phyloP scores from a whole-genome alignment of 1,140 invertebrate species.

The Drosophila ananassae region DNA sequence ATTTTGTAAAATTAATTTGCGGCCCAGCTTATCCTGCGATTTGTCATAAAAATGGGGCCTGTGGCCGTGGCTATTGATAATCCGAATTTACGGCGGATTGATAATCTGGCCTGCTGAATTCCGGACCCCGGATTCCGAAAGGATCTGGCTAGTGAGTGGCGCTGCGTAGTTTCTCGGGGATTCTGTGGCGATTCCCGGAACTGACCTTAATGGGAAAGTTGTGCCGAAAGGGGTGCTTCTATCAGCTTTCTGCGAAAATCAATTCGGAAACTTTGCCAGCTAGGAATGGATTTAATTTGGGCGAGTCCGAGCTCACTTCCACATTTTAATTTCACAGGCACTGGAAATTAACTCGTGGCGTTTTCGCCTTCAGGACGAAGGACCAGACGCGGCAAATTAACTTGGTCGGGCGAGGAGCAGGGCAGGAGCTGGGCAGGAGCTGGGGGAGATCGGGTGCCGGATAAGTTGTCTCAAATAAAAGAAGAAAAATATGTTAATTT shows the following conservation, averaged over 20 bases:
- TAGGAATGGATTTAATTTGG: constrained; percentile 36
- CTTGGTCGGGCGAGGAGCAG: constrained; percentile 13
- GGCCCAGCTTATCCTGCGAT: constrained; percentile 8
- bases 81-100: not conserved
- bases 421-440: too few relatives aligned
- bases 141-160: too few relatives aligned
- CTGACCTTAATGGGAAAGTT: constrained; percentile 23
- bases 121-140: too few relatives aligned
- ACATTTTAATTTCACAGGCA: constrained; percentile 5
- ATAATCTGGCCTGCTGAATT: not conserved
- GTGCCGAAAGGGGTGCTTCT: not conserved
- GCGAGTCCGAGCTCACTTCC: constrained; percentile 24
- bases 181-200: constrained; percentile 5
- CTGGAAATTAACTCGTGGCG: constrained; percentile 30
- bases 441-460: constrained; percentile 12
- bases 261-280: constrained; percentile 44
- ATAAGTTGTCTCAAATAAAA: constrained; percentile 70
- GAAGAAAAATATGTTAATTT: constrained; percentile 77
- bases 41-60: not conserved
- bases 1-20: constrained; percentile 23
- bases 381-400: constrained; percentile 34
- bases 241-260: constrained; percentile 35
- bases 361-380: constrained; percentile 1
- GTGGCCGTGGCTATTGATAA: constrained; percentile 5
- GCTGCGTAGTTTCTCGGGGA: not conserved